Evolutionary conservation across 1,140 invertebrate genomes (phyloP).

Genomic region (Physella acuta): DNA sequence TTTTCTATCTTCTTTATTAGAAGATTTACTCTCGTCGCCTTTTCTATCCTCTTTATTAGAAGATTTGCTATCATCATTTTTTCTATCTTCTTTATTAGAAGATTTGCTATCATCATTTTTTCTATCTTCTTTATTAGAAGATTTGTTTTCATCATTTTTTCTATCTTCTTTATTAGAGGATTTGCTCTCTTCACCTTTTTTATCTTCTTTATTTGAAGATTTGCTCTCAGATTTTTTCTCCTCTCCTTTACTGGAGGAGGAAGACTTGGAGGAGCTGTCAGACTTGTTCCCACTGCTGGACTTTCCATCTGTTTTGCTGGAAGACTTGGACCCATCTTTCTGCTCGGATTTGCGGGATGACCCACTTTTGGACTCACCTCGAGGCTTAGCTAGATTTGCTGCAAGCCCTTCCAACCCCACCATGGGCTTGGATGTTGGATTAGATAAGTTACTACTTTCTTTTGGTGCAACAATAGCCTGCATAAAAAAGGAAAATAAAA

Average conservation of each 20-base stretch:
- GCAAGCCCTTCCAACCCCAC: conserved; percentile 60
- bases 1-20: too few species aligned
- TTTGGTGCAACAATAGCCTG: conserved; percentile 24
- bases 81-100: too few species aligned
- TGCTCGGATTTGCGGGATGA: conserved; percentile 33
- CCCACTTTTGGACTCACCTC: conserved; percentile 36
- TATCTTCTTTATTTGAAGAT: background rate
- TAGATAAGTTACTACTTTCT: conserved; percentile 19
- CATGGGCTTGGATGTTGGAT: conserved; percentile 47
- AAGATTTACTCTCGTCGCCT: background rate
- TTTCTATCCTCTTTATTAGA: too few species aligned
- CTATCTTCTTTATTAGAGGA: too few species aligned
- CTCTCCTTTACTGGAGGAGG: background rate
- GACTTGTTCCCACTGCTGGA: conserved; percentile 21
- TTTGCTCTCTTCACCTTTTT: background rate
- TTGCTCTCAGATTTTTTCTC: conserved; percentile 2
- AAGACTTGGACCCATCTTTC: conserved; percentile 29
- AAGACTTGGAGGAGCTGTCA: conserved; percentile 26
- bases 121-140: too few species aligned
- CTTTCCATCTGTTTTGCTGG: conserved; percentile 27
- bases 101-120: background rate
- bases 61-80: background rate
- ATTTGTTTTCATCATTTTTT: background rate
- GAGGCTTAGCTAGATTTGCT: conserved; percentile 55
- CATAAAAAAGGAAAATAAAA: background rate